phyloP scores from a whole-genome alignment of 2,797 vertebrate species.

The Semaprochilodus insignis region DNA sequence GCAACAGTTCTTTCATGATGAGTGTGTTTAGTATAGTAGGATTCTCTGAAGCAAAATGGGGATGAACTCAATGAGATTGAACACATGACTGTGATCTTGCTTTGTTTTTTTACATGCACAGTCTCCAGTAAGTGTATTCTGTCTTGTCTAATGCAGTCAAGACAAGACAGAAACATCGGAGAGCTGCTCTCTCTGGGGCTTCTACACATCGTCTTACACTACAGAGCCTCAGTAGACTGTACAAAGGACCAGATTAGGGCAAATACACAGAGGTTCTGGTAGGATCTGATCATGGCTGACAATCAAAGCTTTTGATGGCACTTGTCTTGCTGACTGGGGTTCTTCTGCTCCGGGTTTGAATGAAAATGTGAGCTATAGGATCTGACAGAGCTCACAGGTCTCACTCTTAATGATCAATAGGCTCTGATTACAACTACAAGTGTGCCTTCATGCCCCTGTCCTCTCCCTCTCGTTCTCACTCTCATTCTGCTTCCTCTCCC shows the following conservation, averaged over 20 bases:
- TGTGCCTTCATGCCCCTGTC: background rate
- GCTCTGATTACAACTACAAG: background rate
- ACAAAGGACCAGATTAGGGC: background rate
- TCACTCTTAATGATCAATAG: background rate
- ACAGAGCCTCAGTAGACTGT: background rate
- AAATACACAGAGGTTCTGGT: background rate
- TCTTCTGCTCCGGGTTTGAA: background rate
- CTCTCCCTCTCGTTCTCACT: background rate
- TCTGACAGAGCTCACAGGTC: background rate
- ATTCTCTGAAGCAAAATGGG: too few relatives aligned
- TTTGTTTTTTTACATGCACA: background rate
- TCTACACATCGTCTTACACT: background rate
- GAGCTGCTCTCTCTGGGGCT: background rate
- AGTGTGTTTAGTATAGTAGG: too few relatives aligned
- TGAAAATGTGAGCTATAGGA: background rate
- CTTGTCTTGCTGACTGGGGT: slow-evolving; percentile 2
- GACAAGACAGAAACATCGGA: background rate
- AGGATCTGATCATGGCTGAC: background rate
- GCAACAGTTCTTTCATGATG: too few relatives aligned
- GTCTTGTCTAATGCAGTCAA: background rate
- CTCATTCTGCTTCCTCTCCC: background rate
- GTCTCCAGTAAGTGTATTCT: background rate
- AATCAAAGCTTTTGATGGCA: background rate
- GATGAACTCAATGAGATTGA: too few relatives aligned
- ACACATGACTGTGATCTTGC: background rate